Evolutionary conservation across 2,888 invertebrate genomes (phyloP).

Genomic region (Copidosoma aretas): DNA sequence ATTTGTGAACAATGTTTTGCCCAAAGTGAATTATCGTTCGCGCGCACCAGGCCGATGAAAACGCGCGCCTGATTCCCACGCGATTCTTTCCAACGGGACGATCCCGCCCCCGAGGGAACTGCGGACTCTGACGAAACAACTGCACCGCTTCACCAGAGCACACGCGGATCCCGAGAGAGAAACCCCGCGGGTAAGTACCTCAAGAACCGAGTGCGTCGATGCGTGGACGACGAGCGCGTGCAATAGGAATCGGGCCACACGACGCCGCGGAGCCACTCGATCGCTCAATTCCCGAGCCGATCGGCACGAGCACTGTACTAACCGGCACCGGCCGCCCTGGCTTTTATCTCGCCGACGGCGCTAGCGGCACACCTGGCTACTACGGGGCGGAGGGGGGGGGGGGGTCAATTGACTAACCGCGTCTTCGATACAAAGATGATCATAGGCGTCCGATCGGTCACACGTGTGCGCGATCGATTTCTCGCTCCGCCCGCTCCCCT

Average conservation of each 20-base stretch:
- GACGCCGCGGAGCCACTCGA: constrained; percentile 22
- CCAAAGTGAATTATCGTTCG: too few relatives aligned
- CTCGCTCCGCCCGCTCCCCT: constrained; percentile 34
- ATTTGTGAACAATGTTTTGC: too few relatives aligned
- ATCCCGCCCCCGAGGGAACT: too few relatives aligned
- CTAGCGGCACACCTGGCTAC: neutral
- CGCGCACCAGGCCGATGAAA: too few relatives aligned
- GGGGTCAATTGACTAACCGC: neutral
- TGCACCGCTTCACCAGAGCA: too few relatives aligned
- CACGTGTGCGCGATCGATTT: constrained; percentile 16
- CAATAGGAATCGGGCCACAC: too few relatives aligned
- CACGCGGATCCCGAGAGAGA: too few relatives aligned
- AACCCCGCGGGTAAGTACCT: neutral
- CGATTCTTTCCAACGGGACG: too few relatives aligned
- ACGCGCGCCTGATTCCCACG: too few relatives aligned
- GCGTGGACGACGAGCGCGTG: neutral
- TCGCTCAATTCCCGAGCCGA: constrained; percentile 30
- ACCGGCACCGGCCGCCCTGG: constrained; percentile 42
- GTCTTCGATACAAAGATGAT: too few relatives aligned
- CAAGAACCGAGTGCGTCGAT: neutral
- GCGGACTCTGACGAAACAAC: too few relatives aligned
- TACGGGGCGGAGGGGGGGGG: neutral
- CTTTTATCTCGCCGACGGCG: constrained; percentile 54
- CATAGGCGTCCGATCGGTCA: neutral
- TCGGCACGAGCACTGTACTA: constrained; percentile 47